These are phyloP conservation scores for Andrena marginata DNA, from an alignment of 2,888 invertebrate genomes.

Conservation along the genomic window DNA sequence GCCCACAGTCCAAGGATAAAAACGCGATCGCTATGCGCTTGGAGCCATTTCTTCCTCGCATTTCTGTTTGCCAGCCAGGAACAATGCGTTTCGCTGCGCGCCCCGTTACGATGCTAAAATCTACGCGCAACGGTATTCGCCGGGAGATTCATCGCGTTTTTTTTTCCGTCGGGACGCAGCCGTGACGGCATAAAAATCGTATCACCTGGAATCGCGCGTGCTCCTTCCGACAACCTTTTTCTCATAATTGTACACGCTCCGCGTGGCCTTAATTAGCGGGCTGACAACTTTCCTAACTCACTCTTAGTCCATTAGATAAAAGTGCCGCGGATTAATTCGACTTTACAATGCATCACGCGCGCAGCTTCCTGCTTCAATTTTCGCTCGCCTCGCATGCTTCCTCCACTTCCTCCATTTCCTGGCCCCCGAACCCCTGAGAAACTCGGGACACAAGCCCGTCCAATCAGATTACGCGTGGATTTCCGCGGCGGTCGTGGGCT, in stretches of 20 bases:
- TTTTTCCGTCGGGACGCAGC: not conserved
- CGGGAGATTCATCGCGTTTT: slow-evolving; percentile 15
- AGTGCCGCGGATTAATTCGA: slow-evolving; percentile 20
- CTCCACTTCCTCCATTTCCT: not conserved
- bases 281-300: slow-evolving; percentile 39
- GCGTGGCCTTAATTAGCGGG: slow-evolving; percentile 27
- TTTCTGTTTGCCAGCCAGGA: not conserved
- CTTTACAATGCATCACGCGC: too few species aligned
- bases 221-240: slow-evolving; percentile 20
- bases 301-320: slow-evolving; percentile 18
- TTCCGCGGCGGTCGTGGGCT: not conserved
- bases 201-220: slow-evolving; percentile 15
- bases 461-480: not conserved
- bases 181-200: slow-evolving; percentile 6
- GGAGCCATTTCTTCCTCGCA: too few species aligned
- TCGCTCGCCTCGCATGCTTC: not conserved
- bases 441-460: not conserved
- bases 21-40: too few species aligned
- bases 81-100: slow-evolving; percentile 1
- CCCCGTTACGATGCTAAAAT: slow-evolving; percentile 12
- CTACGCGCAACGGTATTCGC: slow-evolving; percentile 15
- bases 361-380: too few species aligned
- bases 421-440: not conserved
- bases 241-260: slow-evolving; percentile 32
- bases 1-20: too few species aligned